Conservation (phyloP, 1,140 invertebrate species). For the Oreohelix idahoensis region DNA sequence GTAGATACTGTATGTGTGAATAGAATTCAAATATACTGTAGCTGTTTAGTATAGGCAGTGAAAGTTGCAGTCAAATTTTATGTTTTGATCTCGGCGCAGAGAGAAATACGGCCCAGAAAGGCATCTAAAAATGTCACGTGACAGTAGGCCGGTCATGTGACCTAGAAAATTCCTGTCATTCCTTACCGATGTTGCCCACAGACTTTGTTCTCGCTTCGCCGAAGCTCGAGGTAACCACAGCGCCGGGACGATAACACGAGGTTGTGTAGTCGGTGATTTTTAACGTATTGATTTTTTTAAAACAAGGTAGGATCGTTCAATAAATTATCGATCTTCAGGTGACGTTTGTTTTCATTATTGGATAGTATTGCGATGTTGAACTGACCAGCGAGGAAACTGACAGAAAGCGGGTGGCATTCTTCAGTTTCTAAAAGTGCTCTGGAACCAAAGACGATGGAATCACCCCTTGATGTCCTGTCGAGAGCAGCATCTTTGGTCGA, state of each 20-base stretch:
- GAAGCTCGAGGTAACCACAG: background rate
- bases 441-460: slow-evolving; percentile 27
- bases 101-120: background rate
- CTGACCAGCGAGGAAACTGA: slow-evolving; percentile 9
- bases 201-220: slow-evolving; percentile 29
- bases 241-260: background rate
- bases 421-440: background rate
- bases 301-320: background rate
- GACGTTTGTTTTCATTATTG: background rate
- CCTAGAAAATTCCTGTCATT: slow-evolving; percentile 38
- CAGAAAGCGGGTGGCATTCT: slow-evolving; percentile 27
- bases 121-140: slow-evolving; percentile 30
- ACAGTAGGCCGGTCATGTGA: slow-evolving; percentile 34
- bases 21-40: too few relatives aligned
- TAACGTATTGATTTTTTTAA: background rate
- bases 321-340: background rate
- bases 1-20: too few relatives aligned
- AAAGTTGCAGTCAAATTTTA: background rate
- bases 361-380: background rate
- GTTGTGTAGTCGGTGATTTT: background rate
- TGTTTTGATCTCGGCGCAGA: background rate
- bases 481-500: slow-evolving; percentile 35
- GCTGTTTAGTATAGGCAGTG: background rate
- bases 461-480: slow-evolving; percentile 33
- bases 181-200: slow-evolving; percentile 33